Conservation (phyloP, 2,888 invertebrate genomes). For the Chalcis sispes region DNA sequence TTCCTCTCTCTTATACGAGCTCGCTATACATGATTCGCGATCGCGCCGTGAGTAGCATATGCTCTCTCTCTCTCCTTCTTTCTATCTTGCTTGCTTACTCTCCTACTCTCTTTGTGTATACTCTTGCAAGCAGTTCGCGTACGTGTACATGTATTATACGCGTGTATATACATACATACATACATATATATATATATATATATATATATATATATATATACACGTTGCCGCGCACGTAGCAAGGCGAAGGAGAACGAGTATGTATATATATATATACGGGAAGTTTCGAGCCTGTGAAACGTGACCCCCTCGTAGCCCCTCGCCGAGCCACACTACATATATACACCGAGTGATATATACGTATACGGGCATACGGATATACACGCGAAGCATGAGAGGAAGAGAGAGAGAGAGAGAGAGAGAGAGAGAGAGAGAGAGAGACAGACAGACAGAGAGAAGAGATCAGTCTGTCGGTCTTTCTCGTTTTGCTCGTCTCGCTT, state of each 20-base stretch:
- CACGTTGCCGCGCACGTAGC: no score
- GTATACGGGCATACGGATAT: not conserved
- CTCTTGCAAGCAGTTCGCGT: slow-evolving; percentile 1
- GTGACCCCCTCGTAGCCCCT: slow-evolving; percentile 39
- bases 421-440: slow-evolving; percentile 14
- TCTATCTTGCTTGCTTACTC: no score
- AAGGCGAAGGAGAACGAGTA: slow-evolving; percentile 19
- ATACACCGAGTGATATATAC: not conserved
- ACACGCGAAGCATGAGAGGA: no score
- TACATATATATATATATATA: not conserved
- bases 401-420: not conserved
- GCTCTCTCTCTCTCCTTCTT: no score
- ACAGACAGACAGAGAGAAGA: not conserved
- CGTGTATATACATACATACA: slow-evolving; percentile 3
- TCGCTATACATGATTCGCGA: no score
- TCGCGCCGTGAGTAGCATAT: no score
- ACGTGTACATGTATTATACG: not conserved
- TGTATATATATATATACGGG: no score
- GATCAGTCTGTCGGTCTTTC: not conserved
- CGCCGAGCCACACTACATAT: not conserved
- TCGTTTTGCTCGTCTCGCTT: not conserved
- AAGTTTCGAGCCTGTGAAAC: slow-evolving; percentile 41
- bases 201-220: slow-evolving; percentile 1
- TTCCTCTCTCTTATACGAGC: no score
- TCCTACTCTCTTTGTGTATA: not conserved